Conservation (phyloP, 2,888 invertebrate species). For the Leptothorax acervorum region DNA sequence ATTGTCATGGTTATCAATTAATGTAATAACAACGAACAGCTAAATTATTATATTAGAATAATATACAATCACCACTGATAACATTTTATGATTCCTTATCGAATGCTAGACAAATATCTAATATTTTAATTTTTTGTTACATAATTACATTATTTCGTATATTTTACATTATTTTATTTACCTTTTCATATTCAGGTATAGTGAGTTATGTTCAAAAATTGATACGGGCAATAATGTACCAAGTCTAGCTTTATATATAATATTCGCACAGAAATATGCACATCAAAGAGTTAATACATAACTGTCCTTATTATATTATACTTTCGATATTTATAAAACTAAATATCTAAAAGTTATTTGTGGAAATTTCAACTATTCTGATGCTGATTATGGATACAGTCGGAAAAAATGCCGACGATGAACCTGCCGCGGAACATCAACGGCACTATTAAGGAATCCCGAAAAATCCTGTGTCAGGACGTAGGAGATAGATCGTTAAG, state of each 20-base stretch:
- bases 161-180: background rate
- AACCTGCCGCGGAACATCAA: slow-evolving; percentile 51
- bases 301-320: background rate
- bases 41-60: no score
- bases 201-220: background rate
- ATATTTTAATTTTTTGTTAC: no score
- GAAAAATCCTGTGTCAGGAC: slow-evolving; percentile 66
- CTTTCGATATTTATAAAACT: background rate
- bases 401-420: background rate
- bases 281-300: background rate
- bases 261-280: background rate
- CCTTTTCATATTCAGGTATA: background rate
- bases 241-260: background rate
- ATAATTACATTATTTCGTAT: background rate
- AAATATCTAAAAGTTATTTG: background rate
- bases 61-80: no score
- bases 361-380: slow-evolving; percentile 9
- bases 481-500: slow-evolving; percentile 77
- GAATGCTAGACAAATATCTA: no score
- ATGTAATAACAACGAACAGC: no score
- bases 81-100: no score
- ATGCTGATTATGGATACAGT: background rate
- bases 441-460: slow-evolving; percentile 69
- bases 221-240: background rate
- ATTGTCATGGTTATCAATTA: no score